A percentile compares a stretch with the other conserved stretches of the same genome.
Evolutionary conservation across 2,113 vertebrate species (phyloP).

Genomic region (Panthera tigris): DNA sequence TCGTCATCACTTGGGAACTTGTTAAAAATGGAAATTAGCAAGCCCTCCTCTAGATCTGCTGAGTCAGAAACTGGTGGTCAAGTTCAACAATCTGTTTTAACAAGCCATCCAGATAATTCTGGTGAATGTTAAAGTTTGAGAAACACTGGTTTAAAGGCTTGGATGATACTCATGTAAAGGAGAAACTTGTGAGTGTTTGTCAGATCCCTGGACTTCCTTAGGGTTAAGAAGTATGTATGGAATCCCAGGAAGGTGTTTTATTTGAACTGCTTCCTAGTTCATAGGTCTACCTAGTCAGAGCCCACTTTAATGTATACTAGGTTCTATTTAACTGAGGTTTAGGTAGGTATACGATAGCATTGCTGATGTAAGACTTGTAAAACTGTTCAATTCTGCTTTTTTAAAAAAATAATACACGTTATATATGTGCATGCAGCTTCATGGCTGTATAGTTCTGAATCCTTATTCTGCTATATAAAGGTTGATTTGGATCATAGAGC

Average conservation of each 20-base stretch:
- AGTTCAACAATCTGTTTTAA: background rate
- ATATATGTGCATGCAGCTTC: background rate
- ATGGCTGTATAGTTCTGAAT: slow-evolving; percentile 1
- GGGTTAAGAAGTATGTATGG: background rate
- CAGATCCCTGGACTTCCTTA: background rate
- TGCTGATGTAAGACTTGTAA: background rate
- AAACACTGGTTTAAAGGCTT: background rate
- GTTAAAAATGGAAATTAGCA: slow-evolving; percentile 38
- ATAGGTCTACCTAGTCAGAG: background rate
- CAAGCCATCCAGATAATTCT: background rate
- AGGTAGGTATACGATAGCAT: background rate
- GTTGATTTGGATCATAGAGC: background rate
- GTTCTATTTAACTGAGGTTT: slow-evolving; percentile 15
- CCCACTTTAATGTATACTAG: background rate
- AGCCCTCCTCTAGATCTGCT: background rate
- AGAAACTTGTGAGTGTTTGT: background rate
- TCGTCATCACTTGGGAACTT: background rate
- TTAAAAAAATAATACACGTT: background rate
- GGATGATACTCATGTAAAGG: background rate
- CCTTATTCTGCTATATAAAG: slow-evolving; percentile 16
- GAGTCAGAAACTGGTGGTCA: background rate
- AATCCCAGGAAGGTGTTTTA: background rate
- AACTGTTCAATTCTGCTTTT: background rate
- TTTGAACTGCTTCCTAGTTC: background rate
- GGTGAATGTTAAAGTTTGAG: background rate